phyloP scores from a whole-genome alignment of 2,113 vertebrate species.

The Panthera tigris region DNA sequence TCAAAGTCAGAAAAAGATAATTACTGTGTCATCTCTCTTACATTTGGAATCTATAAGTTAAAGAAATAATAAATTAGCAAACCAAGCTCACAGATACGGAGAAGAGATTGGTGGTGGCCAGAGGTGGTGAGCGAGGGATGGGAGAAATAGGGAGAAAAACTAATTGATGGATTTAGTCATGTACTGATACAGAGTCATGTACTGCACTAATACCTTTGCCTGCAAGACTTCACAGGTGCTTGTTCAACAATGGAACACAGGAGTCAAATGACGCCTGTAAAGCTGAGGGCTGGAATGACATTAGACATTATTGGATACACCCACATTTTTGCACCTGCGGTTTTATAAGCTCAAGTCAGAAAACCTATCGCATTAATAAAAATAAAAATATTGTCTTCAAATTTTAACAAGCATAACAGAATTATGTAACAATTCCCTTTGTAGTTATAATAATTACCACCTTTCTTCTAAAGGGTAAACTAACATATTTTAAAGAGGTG shows the following conservation, averaged over 20 bases:
- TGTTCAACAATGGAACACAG: not conserved
- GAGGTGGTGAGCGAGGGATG: not conserved
- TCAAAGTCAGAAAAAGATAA: not conserved
- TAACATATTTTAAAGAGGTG: constrained; percentile 40
- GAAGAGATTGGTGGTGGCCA: not conserved
- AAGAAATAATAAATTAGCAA: not conserved
- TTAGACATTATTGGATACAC: not conserved
- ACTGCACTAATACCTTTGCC: not conserved
- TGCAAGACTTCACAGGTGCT: not conserved
- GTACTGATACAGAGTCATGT: not conserved
- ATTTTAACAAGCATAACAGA: constrained; percentile 58
- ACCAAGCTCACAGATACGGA: not conserved
- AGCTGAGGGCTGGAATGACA: not conserved
- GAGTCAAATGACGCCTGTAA: not conserved
- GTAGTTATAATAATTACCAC: constrained; percentile 13
- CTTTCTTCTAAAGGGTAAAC: constrained; percentile 26
- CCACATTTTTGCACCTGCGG: constrained; percentile 52
- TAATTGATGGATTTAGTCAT: not conserved
- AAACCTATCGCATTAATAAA: constrained; percentile 33
- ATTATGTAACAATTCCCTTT: constrained; percentile 15
- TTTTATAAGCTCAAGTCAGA: constrained; percentile 34
- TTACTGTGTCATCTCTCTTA: not conserved
- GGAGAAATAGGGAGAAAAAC: not conserved
- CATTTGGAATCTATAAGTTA: not conserved
- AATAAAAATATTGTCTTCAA: constrained; percentile 29